phyloP scores from a whole-genome alignment of 2,113 vertebrate genomes.

The Emydocephalus ijimae region DNA sequence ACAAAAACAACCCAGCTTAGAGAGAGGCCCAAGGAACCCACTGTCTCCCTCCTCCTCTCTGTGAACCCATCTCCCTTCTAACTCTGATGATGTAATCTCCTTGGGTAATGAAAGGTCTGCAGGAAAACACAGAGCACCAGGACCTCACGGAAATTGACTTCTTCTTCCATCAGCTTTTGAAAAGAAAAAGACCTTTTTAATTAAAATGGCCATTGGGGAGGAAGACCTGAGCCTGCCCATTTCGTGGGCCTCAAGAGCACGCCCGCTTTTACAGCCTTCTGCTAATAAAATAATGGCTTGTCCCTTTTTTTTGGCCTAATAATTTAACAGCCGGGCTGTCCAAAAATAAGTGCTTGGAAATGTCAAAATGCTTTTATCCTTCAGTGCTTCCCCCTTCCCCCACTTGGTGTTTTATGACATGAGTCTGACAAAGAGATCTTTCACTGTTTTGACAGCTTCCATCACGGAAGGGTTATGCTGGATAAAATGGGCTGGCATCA shows the following conservation, averaged over 20 bases:
- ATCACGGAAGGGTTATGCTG: background rate
- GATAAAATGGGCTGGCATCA: background rate
- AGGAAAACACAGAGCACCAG: background rate
- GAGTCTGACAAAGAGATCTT: conserved; percentile 8
- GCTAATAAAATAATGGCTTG: conserved; percentile 42
- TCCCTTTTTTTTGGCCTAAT: conserved; percentile 22
- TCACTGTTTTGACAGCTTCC: conserved; percentile 8
- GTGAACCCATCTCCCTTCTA: background rate
- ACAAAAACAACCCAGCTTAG: background rate
- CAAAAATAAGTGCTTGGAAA: conserved; percentile 37
- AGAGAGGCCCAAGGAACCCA: too few species aligned
- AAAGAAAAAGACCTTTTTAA: background rate
- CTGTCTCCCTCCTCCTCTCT: too few species aligned
- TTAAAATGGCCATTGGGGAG: conserved; percentile 9
- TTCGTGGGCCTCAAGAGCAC: conserved; percentile 19
- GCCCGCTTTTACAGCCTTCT: conserved; percentile 34
- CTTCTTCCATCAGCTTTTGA: background rate
- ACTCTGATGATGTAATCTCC: background rate
- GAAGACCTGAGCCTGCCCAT: conserved; percentile 31
- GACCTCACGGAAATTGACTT: background rate
- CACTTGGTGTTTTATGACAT: conserved; percentile 25
- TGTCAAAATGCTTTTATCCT: conserved; percentile 36
- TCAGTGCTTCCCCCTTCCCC: background rate
- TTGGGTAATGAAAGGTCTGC: background rate
- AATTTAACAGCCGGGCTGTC: conserved; percentile 17